Conservation (phyloP, 2,797 vertebrate species). For the Mormyrops attenuatus region DNA sequence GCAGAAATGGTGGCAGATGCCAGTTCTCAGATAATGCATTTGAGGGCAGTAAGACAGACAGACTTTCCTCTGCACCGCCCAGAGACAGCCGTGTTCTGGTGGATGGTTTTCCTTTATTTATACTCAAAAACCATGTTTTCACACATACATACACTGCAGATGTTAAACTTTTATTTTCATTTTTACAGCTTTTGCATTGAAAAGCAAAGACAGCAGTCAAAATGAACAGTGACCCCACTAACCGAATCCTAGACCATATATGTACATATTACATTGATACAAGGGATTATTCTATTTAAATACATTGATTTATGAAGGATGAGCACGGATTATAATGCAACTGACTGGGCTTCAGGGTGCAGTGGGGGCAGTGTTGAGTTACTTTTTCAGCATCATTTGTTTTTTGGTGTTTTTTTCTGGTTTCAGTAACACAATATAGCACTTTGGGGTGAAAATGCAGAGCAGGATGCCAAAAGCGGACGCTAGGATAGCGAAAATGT, state of each 20-base stretch:
- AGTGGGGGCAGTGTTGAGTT: not conserved
- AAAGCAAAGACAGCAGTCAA: not conserved
- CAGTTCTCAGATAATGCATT: not conserved
- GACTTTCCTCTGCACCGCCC: not conserved
- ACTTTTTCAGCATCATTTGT: slow-evolving; percentile 47
- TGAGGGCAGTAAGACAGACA: not conserved
- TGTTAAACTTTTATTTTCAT: not conserved
- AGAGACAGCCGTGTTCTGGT: not conserved
- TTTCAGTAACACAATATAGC: slow-evolving; percentile 56
- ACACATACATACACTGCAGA: not conserved
- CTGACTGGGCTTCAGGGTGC: not conserved
- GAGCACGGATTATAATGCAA: not conserved
- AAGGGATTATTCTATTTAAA: not conserved
- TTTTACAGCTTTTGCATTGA: not conserved
- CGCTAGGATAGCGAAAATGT: slow-evolving; percentile 63
- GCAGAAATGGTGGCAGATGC: not conserved
- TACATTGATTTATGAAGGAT: not conserved
- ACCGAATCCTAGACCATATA: not conserved
- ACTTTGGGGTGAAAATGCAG: slow-evolving; percentile 64
- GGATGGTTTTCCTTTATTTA: not conserved
- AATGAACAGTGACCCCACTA: not conserved
- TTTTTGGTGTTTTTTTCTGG: slow-evolving; percentile 57
- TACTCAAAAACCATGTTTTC: not conserved
- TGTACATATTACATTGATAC: not conserved
- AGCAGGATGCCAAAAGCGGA: slow-evolving; percentile 59